A percentile compares a stretch with the other conserved stretches of the same genome.
Conservation (phyloP, 2,888 invertebrate genomes). For the Drosophila nigricruria region DNA sequence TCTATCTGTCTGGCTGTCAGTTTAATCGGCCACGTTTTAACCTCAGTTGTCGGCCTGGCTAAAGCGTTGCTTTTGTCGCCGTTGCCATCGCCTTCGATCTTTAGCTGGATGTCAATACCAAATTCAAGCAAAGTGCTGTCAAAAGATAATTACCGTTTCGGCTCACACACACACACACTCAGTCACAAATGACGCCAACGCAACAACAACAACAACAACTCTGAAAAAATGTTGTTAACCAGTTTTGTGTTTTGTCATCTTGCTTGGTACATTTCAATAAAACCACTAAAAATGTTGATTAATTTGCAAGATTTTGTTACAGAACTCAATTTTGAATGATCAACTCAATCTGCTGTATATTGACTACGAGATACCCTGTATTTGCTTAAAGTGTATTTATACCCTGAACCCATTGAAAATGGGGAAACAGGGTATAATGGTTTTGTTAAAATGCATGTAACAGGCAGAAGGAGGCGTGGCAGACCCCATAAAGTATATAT, state of each 20-base stretch:
- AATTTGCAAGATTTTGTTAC: conserved; percentile 39
- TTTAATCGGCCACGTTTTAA: conserved; percentile 80
- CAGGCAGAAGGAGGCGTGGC: no score
- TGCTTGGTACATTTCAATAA: conserved; percentile 40
- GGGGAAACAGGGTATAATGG: no score
- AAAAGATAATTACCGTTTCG: conserved; percentile 78
- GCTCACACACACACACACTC: conserved; percentile 43
- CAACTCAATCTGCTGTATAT: not conserved
- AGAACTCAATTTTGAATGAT: conserved; percentile 20
- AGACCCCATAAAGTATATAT: no score
- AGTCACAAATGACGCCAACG: conserved; percentile 52
- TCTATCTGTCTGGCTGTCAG: conserved; percentile 57
- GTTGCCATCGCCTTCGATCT: conserved; percentile 57
- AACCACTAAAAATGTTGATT: conserved; percentile 48
- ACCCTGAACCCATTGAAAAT: no score
- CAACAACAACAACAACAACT: conserved; percentile 8
- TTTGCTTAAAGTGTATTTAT: not conserved
- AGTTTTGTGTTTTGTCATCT: conserved; percentile 46
- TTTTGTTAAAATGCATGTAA: no score
- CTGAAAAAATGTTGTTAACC: conserved; percentile 43
- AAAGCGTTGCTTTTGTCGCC: conserved; percentile 67
- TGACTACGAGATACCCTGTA: conserved; percentile 7
- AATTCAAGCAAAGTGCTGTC: conserved; percentile 77
- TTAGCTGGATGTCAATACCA: conserved; percentile 68
- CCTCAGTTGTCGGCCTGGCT: conserved; percentile 76